phyloP scores from a whole-genome alignment of 2,113 vertebrate species.

The Rhabdomys dilectus region DNA sequence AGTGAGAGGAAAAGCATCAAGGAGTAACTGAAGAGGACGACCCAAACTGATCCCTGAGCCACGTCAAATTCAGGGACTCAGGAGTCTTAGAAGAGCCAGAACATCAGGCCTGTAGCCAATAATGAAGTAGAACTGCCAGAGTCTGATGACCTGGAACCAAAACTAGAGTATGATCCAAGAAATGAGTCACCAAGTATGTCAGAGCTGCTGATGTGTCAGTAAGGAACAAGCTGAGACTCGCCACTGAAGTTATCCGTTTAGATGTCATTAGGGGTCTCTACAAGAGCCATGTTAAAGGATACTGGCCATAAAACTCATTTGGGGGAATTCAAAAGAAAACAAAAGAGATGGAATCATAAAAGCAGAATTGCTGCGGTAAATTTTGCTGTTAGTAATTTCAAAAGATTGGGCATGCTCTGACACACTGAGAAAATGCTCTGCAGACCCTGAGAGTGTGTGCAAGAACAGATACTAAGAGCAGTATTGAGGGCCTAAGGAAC shows the following conservation, averaged over 20 bases:
- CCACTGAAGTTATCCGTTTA: background rate
- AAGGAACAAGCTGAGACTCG: background rate
- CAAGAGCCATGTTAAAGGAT: background rate
- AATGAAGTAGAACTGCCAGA: background rate
- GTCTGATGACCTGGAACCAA: background rate
- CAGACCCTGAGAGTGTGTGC: background rate
- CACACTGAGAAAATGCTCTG: background rate
- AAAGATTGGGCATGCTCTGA: background rate
- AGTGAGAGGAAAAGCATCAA: background rate
- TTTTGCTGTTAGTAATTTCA: background rate
- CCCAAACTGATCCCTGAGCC: background rate
- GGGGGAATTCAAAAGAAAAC: background rate
- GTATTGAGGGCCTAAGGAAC: background rate
- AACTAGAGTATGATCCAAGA: slow-evolving; percentile 1
- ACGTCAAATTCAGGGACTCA: background rate
- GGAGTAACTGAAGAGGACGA: background rate
- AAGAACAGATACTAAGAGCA: background rate
- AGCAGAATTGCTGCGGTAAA: background rate
- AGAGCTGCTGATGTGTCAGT: background rate
- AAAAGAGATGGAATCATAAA: background rate
- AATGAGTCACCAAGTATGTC: background rate
- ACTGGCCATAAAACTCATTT: background rate
- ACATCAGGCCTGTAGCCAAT: background rate
- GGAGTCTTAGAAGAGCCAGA: background rate
- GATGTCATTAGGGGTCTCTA: background rate